Base-by-base conservation (phyloP, 2,113 vertebrate genomes). In the Burhinus oedicnemus region DNA sequence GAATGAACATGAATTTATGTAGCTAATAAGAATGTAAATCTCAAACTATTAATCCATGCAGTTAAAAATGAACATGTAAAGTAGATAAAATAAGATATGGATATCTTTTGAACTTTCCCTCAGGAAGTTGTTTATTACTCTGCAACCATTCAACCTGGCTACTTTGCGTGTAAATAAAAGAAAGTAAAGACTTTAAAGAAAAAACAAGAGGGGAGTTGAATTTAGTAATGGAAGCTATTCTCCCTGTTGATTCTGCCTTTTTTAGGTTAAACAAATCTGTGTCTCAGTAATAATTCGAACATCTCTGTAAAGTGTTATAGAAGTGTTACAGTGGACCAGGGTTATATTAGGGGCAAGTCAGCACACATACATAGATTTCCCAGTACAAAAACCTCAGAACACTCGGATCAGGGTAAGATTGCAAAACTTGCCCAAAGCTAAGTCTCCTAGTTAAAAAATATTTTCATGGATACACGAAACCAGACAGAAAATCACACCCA, bases 1-100 rank as follows among this genome's bases (percentile, higher is more conserved):
- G 83, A 89, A 83, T 32, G 60, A 95, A 70, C 38, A 2, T 16
- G 38, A 62, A 61, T 95, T 91, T 83, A 78, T 75, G 27, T 49
- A 89, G 91, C 83, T 95, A 83, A 62, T 87, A 78, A 78, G 80
- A 83, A 92, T 42, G 12, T 57, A 83, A 75, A 87, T 81, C 42
- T 87, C n/a, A 26, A 92, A 42, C 54, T 86, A 89, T 66, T 90
- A 92, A 92, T 89, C 22, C 30, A 51, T 34, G 32, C 15, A 20
- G 27, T 83, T 90, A 62, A 51, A 96, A 95, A 90, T 49, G 27
- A 83, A 74, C 14, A 49, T 26, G 47, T 40, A 47, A 89, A 87
- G 36, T 40, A 86, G 19, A 44, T 52, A 77, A 80, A 88, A 55
- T 68, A 69, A 86, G 30, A 74, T 44, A 83, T 4, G 3, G 16